A percentile compares a stretch with the other conserved stretches of the same genome.
Evolutionary conservation across 1,140 invertebrate genomes (phyloP).

Genomic region (Lamellibrachia luymesi): DNA sequence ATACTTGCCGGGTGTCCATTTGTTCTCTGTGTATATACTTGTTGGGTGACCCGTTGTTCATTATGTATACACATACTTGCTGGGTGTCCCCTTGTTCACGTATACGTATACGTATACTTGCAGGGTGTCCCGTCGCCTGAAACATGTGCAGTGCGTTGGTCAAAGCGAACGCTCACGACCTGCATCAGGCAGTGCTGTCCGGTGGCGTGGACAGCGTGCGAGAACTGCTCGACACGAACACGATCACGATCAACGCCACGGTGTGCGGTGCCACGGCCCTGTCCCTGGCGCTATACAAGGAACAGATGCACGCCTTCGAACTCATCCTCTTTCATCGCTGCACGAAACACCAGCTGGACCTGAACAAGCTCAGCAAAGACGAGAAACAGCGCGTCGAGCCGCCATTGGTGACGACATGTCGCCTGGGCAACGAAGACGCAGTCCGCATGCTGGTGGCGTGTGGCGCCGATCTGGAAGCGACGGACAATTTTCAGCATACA

Average conservation of each 20-base stretch:
- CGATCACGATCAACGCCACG: slow-evolving; percentile 45
- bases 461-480: slow-evolving; percentile 49
- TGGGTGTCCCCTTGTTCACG: too few relatives aligned
- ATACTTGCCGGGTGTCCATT: not conserved
- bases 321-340: slow-evolving; percentile 47
- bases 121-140: not conserved
- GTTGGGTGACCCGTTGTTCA: too few relatives aligned
- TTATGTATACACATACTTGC: too few relatives aligned
- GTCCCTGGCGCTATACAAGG: slow-evolving; percentile 46
- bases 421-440: slow-evolving; percentile 48
- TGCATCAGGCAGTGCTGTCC: not conserved
- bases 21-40: too few relatives aligned
- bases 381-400: slow-evolving; percentile 46
- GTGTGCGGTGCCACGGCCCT: slow-evolving; percentile 48
- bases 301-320: slow-evolving; percentile 46
- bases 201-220: not conserved
- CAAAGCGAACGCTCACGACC: not conserved
- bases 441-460: slow-evolving; percentile 42
- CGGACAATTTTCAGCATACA: slow-evolving; percentile 47
- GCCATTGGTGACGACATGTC: slow-evolving; percentile 50
- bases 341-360: slow-evolving; percentile 40
- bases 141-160: not conserved
- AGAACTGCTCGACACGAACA: slow-evolving; percentile 8
- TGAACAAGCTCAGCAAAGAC: slow-evolving; percentile 50
- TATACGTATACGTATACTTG: not conserved